Evolutionary conservation across 2,797 vertebrate genomes (phyloP).

Genomic region (Sebastes wilsoni): DNA sequence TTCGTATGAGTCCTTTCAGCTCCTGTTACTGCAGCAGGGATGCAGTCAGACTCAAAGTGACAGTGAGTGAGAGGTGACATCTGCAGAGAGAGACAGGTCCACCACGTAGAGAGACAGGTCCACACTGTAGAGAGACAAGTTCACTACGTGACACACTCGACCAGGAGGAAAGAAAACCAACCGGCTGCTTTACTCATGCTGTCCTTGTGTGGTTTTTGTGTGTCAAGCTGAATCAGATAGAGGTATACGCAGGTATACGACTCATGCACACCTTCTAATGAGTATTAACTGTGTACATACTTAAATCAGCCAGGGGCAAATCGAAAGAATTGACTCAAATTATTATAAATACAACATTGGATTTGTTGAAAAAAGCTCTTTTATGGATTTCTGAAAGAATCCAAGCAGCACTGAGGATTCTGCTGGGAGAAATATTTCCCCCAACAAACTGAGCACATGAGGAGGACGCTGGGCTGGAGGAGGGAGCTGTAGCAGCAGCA

Average conservation of each 20-base stretch:
- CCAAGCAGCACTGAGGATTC: neutral
- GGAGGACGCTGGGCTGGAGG: neutral
- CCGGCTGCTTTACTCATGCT: neutral
- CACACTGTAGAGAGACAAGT: no score
- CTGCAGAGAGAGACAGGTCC: no score
- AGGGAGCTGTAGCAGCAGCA: neutral
- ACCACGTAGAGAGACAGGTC: no score
- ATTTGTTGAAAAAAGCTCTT: neutral
- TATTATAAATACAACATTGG: no score
- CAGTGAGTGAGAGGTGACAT: no score
- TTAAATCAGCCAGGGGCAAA: neutral
- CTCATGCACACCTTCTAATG: neutral
- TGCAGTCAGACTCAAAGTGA: slow-evolving; percentile 10
- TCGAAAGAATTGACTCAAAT: no score
- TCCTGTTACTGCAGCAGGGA: slow-evolving; percentile 22
- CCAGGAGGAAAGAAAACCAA: slow-evolving; percentile 1
- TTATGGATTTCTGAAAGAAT: neutral
- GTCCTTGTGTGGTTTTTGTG: neutral
- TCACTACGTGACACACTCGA: neutral
- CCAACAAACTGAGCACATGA: neutral
- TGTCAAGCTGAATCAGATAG: neutral
- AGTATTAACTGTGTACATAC: neutral
- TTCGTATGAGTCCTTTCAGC: slow-evolving; percentile 38
- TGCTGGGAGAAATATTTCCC: neutral
- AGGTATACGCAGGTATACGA: neutral